These are phyloP conservation scores for Pheosia tremula DNA, from an alignment of 2,888 invertebrate species.

Conservation along the genomic window DNA sequence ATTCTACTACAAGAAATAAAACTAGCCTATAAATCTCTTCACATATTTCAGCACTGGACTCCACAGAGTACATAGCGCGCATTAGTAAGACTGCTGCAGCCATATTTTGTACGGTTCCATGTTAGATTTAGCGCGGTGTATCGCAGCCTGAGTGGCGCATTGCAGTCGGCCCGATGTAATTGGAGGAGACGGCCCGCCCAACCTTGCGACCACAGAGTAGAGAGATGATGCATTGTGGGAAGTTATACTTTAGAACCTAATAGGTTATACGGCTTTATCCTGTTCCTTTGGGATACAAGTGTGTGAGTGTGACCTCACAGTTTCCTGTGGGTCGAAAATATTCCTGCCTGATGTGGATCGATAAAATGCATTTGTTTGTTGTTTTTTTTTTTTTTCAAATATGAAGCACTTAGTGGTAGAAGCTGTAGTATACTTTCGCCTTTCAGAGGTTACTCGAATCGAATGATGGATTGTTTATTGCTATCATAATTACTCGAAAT, in stretches of 20 bases:
- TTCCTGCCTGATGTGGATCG: too few relatives aligned
- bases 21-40: background rate
- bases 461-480: too few relatives aligned
- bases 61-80: background rate
- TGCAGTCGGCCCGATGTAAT: slow-evolving; percentile 36
- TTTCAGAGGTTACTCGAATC: too few relatives aligned
- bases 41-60: background rate
- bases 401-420: too few relatives aligned
- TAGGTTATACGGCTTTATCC: background rate
- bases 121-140: slow-evolving; percentile 17
- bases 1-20: background rate
- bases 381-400: too few relatives aligned
- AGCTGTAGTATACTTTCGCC: too few relatives aligned
- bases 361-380: too few relatives aligned
- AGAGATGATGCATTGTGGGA: slow-evolving; percentile 14
- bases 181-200: slow-evolving; percentile 19
- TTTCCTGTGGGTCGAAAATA: too few relatives aligned
- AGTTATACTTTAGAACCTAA: slow-evolving; percentile 4
- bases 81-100: background rate
- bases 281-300: too few relatives aligned
- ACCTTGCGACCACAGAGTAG: slow-evolving; percentile 11
- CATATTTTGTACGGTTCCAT: background rate
- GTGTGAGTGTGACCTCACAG: too few relatives aligned
- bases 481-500: too few relatives aligned
- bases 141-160: slow-evolving; percentile 38